phyloP scores from a whole-genome alignment of 2,888 invertebrate species.

The Oligia strigilis region DNA sequence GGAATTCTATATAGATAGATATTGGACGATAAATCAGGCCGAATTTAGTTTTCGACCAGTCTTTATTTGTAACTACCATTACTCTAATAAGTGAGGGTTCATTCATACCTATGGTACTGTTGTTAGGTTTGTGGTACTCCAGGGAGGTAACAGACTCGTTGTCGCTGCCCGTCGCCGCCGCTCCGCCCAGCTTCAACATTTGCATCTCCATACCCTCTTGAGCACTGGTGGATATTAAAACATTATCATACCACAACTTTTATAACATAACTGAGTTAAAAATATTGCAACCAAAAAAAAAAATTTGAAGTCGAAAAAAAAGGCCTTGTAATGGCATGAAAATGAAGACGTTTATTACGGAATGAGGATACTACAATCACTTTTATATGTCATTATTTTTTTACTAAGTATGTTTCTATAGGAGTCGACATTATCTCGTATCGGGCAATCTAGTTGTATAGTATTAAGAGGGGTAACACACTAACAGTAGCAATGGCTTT shows the following conservation, averaged over 20 bases:
- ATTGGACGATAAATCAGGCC: neutral
- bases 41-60: neutral
- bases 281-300: neutral
- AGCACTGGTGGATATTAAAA: constrained; percentile 86
- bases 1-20: no score
- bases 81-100: neutral
- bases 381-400: neutral
- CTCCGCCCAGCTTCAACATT: constrained; percentile 89
- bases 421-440: neutral
- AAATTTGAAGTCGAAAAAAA: neutral
- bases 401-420: no score
- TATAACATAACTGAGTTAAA: neutral
- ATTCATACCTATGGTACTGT: constrained; percentile 92
- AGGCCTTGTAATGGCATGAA: neutral
- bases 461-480: no score
- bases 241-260: neutral
- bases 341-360: neutral
- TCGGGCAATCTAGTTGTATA: neutral
- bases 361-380: neutral
- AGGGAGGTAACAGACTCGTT: constrained; percentile 92
- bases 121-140: constrained; percentile 91
- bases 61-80: neutral
- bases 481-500: no score
- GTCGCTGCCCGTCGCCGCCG: constrained; percentile 89
- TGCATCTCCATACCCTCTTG: constrained; percentile 96